phyloP scores from a whole-genome alignment of 2,888 invertebrate species.

The Neoitamus cyanurus region DNA sequence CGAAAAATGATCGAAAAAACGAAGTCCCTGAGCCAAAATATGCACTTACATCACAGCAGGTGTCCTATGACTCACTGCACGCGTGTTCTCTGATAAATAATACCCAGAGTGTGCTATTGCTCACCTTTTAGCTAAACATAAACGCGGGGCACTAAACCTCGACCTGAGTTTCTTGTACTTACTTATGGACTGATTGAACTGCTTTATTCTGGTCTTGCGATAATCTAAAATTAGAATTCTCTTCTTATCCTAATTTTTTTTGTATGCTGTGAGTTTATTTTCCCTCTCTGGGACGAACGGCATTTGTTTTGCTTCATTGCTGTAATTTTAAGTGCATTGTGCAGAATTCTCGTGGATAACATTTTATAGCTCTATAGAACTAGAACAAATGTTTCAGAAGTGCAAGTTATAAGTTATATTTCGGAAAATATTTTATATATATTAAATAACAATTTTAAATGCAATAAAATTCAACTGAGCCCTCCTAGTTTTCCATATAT shows the following conservation, averaged over 20 bases:
- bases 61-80: background rate
- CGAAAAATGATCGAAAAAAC: background rate
- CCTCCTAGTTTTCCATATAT: background rate
- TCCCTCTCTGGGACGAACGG: background rate
- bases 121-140: slow-evolving; percentile 23
- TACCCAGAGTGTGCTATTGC: background rate
- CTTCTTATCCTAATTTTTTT: background rate
- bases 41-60: background rate
- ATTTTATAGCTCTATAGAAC: background rate
- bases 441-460: background rate
- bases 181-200: slow-evolving; percentile 9
- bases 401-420: background rate
- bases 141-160: background rate
- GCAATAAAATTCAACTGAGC: background rate
- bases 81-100: background rate
- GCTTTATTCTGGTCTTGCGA: slow-evolving; percentile 1
- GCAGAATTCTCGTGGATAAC: background rate
- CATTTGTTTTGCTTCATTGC: background rate
- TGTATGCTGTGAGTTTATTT: background rate
- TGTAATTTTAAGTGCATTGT: background rate
- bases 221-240: slow-evolving; percentile 6
- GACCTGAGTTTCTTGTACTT: slow-evolving; percentile 7
- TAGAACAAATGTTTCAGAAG: background rate
- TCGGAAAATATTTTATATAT: background rate
- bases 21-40: background rate